These are phyloP conservation scores for Caenorhabditis panamensis DNA, from an alignment of 2,888 invertebrate genomes.

Conservation along the genomic window DNA sequence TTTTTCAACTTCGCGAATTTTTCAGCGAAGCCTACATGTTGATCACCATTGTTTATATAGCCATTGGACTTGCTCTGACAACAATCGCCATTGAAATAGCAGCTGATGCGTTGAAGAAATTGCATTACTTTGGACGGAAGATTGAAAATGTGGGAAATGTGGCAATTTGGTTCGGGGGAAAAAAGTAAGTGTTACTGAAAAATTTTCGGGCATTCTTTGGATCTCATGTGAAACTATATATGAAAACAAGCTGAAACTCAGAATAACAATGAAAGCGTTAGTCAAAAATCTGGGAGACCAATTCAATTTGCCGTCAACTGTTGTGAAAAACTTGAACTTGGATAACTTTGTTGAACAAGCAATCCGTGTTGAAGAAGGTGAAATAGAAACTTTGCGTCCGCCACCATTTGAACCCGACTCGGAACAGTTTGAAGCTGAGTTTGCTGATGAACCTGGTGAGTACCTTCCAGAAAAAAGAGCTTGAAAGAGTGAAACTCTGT, in stretches of 20 bases:
- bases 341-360: slow-evolving; percentile 80
- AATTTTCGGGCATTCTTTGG: no score
- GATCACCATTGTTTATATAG: slow-evolving; percentile 79
- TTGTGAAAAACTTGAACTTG: slow-evolving; percentile 74
- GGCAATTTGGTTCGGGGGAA: slow-evolving; percentile 80
- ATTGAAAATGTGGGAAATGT: slow-evolving; percentile 80
- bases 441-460: slow-evolving; percentile 59
- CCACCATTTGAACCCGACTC: slow-evolving; percentile 75
- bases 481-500: slow-evolving; percentile 18
- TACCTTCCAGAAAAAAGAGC: neutral
- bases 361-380: slow-evolving; percentile 79
- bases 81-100: slow-evolving; percentile 81
- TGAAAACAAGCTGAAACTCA: slow-evolving; percentile 40
- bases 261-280: slow-evolving; percentile 78
- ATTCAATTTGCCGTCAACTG: slow-evolving; percentile 77
- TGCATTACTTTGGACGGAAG: slow-evolving; percentile 80
- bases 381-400: slow-evolving; percentile 78
- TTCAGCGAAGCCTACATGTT: slow-evolving; percentile 78
- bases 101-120: slow-evolving; percentile 77
- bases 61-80: slow-evolving; percentile 78
- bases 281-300: slow-evolving; percentile 80
- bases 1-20: neutral
- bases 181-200: slow-evolving; percentile 68
- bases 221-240: no score
- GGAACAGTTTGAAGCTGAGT: slow-evolving; percentile 55